Evolutionary conservation across 2,113 vertebrate species (phyloP), one percentile per base, ranked within the genome.

Genomic region (Gobius niger): DNA sequence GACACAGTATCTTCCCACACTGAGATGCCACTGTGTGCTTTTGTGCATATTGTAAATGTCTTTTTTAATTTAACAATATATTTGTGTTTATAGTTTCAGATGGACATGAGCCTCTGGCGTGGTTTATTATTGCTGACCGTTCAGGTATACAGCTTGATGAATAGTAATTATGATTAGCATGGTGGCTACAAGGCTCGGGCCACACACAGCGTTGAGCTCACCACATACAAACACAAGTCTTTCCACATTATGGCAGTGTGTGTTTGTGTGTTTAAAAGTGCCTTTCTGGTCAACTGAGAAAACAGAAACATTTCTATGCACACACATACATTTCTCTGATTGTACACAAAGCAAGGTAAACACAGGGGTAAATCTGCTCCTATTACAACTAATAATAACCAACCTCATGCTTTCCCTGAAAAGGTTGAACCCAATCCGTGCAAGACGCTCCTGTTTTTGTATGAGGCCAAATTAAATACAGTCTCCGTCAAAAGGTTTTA

Each of bases 131-230:
- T 77, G 70, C 77, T 84, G 73, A 78, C 78, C 54, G 6, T 24
- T 68, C 82, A 86, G 77, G 77, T 81, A 84, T 62, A 79, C 78
- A 72, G 59, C 68, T 61, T 63, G 52, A 51, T 16, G 54, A 73
- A 82, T 82, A 76, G 82, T 81, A 79, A 83, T 85, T 85, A 75
- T 81, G 82, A 88, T 85, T 85, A 84, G 77, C 86, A 85, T 82
- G 78, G 52, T 63, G 76, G 64, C 81, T 84, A 78, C 52, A 70
- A 34, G 24, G 78, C 64, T 76, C 51, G 51, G 82, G 75, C 86
- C 84, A 82, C 84, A 88, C 86, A 88, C 83, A 80, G 65, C 70
- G 80, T 19, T 63, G 8, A 41, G 9, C 63, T 61, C 61, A 72
- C 63, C 67, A 68, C 47, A 76, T 49, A 47, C 62, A 72, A 15